Base-by-base conservation (phyloP, 2,113 vertebrate genomes). In the Nestor notabilis region DNA sequence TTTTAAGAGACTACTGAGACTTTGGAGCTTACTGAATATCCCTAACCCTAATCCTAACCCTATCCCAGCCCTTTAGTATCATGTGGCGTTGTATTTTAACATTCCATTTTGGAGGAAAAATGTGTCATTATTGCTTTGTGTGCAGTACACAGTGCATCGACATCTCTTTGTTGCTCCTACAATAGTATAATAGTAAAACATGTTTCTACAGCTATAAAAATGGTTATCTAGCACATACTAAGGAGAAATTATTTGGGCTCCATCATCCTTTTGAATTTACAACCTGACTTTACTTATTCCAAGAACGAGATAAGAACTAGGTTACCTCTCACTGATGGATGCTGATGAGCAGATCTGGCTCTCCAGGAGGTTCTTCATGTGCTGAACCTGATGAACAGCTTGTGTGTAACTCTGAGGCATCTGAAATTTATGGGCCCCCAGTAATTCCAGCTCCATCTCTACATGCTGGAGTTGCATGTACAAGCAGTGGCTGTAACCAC, bases 381-480 rank as follows among this genome's bases (percentile, higher is more conserved):
- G 97, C 61, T 98, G 98, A 56, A 99, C 98, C 90, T 99, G 99
- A 46, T 74, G 83, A 94, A 99, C 95, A 33, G 99, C 99, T 92
- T 93, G 97, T 85, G 93, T 89, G 83, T 98, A 99, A 96, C 98
- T 98, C 71, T 98, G 98, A 31, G 91, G 89, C 69, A 97, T 96
- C 35, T 98, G 97, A 91, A 99, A 99, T 78, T 97, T 97, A 10
- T 94, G 95, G 5, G 99, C 97, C 28, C 98, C 99, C 85, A 99
- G 87, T 89, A 99, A 96, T 93, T 87, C 94, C 83, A 99, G 95
- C 81, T 98, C 98, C 86, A 98, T 98, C 95, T 99, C 98, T 50
- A 99, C 75, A 0, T 97, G 98, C 93, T 98, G 98, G 68, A 99
- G 98, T 81, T 99, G 99, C 64, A 95, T 75, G 95, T 98, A 99